Evolutionary conservation across 2,113 vertebrate species (phyloP).

Genomic region (Pelodiscus sinensis): DNA sequence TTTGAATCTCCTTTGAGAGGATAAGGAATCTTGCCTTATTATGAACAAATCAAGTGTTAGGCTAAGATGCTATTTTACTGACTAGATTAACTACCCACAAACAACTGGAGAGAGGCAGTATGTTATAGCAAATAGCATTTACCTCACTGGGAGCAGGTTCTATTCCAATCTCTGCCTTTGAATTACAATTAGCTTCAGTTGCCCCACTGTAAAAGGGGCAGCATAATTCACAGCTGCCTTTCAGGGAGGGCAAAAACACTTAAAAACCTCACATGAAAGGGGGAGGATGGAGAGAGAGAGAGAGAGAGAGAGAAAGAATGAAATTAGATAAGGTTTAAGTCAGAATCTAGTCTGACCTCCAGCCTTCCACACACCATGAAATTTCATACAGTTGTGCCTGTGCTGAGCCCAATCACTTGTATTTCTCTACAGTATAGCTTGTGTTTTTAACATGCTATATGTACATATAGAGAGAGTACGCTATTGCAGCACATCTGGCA

Average conservation of each 20-base stretch:
- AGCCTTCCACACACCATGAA: not conserved
- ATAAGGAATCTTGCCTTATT: not conserved
- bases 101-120: not conserved
- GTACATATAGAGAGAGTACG: rapidly evolving
- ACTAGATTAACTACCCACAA: not conserved
- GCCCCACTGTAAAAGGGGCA: conserved; percentile 17
- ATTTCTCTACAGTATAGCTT: not conserved
- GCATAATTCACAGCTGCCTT: not conserved
- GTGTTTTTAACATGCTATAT: not conserved
- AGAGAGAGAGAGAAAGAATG: no score
- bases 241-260: conserved; percentile 1
- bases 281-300: no score
- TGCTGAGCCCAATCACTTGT: not conserved
- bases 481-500: not conserved
- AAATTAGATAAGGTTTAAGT: not conserved
- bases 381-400: not conserved
- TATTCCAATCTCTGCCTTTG: not conserved
- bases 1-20: not conserved
- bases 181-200: conserved; percentile 10
- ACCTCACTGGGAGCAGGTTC: not conserved
- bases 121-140: not conserved
- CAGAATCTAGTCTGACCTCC: conserved; percentile 1
- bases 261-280: conserved; percentile 52
- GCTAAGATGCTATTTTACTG: not conserved
- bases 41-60: not conserved